Base-by-base conservation (phyloP, 2,888 invertebrate genomes). In the Cremastinae sp. region DNA sequence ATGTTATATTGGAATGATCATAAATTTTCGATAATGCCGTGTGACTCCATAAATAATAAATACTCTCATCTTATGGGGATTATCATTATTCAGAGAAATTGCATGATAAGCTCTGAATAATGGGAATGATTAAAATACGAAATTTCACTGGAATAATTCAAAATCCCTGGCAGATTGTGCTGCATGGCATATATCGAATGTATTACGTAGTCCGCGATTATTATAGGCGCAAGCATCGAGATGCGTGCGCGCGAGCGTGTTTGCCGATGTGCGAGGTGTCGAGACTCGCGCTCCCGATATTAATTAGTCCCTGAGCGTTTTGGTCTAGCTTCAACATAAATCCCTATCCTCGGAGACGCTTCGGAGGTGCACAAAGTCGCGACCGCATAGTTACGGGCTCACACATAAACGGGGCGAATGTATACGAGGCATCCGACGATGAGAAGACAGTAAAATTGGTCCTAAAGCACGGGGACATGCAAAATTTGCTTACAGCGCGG, bases 261-360 rank as follows among this genome's bases (percentile, higher is more conserved):
- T 28, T 28, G 28, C 28, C 28, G 36, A 45, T 51, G 18, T 45
- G 47, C 45, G 53, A 64, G 53, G 73, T 64, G 76, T 69, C 73
- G 73, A 73, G 73, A 69, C 73, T 76, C 69, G 64, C 73, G 69
- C 69, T 69, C 73, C 64, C 73, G 69, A 76, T 76, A 76, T 76
- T 76, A 76, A 76, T 76, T 76, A 76, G 69, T 65, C 76, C 68
- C 73, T 34, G 45, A 76, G 76, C 76, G 76, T 73, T 54, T 76
- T 28, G 41, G 49, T 64, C 66, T 18, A 20, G 36, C 71, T 43
- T 56, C 49, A 69, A 61, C 61, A 68, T 69, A 59, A 59, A 70
- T 16, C 47, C 41, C 69, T 51, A 10, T 16, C 51, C 22, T 20
- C 12, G 14, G 20, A 51, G 38, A n/a, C 54, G 16, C 51, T 64